Conservation (phyloP, 2,888 invertebrate genomes). For the Cosmia pyralina region DNA sequence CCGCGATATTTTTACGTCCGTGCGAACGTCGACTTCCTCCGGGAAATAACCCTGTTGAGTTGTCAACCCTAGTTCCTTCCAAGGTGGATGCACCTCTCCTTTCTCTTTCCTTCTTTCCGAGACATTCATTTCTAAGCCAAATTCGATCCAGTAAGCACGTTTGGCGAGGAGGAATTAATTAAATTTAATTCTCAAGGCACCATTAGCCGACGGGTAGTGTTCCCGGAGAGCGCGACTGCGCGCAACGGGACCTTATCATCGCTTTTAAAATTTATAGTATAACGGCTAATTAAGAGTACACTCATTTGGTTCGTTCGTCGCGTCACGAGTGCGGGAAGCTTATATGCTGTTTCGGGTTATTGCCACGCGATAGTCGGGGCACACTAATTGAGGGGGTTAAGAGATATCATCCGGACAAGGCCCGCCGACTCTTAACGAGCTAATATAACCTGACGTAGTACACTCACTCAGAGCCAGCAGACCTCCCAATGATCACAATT, state of each 20-base stretch:
- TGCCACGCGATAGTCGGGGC: conserved; percentile 77
- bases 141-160: conserved; percentile 61
- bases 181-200: conserved; percentile 81
- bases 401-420: conserved; percentile 81
- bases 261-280: conserved; percentile 87
- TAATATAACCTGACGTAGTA: conserved; percentile 71
- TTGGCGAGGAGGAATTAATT: conserved; percentile 82
- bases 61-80: conserved; percentile 27
- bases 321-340: conserved; percentile 81
- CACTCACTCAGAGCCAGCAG: conserved; percentile 42
- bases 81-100: conserved; percentile 37
- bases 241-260: conserved; percentile 85
- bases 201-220: conserved; percentile 76
- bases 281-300: conserved; percentile 87
- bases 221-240: conserved; percentile 66
- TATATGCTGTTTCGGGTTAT: conserved; percentile 79
- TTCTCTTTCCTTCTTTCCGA: conserved; percentile 44
- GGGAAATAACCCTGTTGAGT: not conserved
- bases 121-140: conserved; percentile 49
- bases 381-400: conserved; percentile 84
- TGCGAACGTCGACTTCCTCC: no score
- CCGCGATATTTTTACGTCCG: no score
- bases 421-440: conserved; percentile 77
- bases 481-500: conserved; percentile 61
- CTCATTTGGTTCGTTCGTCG: conserved; percentile 80